phyloP scores from a whole-genome alignment of 1,140 invertebrate genomes.

The Tetramorium alpestre region DNA sequence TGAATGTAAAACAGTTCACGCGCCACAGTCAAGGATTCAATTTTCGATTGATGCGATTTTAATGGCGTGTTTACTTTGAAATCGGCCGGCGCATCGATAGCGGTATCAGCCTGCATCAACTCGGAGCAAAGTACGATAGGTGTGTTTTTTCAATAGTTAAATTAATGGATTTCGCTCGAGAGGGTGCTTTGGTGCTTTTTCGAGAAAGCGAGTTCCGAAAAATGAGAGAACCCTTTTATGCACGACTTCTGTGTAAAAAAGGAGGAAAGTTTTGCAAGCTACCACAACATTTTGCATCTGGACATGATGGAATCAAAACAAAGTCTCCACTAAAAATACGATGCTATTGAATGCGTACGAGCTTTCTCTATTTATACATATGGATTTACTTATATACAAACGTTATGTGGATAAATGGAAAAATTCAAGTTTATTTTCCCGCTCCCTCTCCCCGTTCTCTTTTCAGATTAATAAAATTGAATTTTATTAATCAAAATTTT shows the following conservation, averaged over 20 bases:
- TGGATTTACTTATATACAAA: background rate
- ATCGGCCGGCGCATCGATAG: slow-evolving; percentile 43
- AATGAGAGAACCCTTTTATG: slow-evolving; percentile 32
- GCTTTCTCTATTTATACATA: background rate
- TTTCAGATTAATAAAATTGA: background rate
- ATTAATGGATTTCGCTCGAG: slow-evolving; percentile 51
- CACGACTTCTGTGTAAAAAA: slow-evolving; percentile 33
- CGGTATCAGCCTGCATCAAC: slow-evolving; percentile 4
- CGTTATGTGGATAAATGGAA: background rate
- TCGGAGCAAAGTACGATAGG: background rate
- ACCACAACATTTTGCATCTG: background rate
- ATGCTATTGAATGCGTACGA: background rate
- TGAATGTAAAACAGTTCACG: slow-evolving; percentile 60
- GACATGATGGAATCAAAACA: slow-evolving; percentile 4
- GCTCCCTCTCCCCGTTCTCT: background rate
- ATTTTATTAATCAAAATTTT: background rate
- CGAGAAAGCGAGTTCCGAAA: slow-evolving; percentile 6
- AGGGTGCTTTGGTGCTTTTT: slow-evolving; percentile 40
- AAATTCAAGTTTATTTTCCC: background rate
- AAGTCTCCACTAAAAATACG: slow-evolving; percentile 12
- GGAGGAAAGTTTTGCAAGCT: slow-evolving; percentile 1
- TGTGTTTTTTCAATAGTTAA: slow-evolving; percentile 52
- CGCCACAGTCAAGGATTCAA: slow-evolving; percentile 64
- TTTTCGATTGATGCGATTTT: slow-evolving; percentile 76
- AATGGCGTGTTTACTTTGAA: slow-evolving; percentile 73